Conservation (phyloP, 1,140 invertebrate genomes). For the Nasonia giraulti region DNA sequence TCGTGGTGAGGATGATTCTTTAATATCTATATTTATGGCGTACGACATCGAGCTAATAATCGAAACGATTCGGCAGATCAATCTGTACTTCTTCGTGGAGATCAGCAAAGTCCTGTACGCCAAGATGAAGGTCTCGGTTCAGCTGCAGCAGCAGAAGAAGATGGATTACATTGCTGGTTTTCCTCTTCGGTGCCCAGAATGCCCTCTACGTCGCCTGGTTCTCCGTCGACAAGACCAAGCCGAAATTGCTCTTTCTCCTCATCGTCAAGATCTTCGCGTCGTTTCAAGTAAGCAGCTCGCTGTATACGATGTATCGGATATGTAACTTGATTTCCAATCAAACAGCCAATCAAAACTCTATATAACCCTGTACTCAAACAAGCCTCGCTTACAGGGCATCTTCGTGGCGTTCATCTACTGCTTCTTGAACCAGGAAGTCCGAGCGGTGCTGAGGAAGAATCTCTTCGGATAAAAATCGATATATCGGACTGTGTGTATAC, state of each 20-base stretch:
- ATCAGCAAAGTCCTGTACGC: neutral
- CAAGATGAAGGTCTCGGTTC: neutral
- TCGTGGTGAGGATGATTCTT: neutral
- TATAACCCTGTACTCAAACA: too few relatives aligned
- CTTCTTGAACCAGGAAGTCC: neutral
- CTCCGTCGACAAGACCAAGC: neutral
- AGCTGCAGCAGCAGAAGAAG: neutral
- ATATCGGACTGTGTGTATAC: neutral
- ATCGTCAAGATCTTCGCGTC: conserved; percentile 5
- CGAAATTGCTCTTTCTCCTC: neutral
- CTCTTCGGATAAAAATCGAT: neutral
- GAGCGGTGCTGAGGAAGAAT: neutral
- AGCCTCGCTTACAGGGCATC: neutral
- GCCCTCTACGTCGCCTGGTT: neutral
- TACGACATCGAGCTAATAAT: too few relatives aligned
- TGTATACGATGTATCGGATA: too few relatives aligned
- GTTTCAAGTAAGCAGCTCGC: conserved; percentile 11
- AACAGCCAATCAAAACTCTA: too few relatives aligned
- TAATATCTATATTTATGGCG: too few relatives aligned
- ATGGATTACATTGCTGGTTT: conserved; percentile 8
- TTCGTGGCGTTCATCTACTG: conserved; percentile 6
- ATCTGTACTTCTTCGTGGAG: neutral
- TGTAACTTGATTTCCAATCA: too few relatives aligned
- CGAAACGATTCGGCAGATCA: neutral
- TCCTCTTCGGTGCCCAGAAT: conserved; percentile 5